Evolutionary conservation across 2,888 invertebrate genomes (phyloP).

Genomic region (Diploptera punctata): DNA sequence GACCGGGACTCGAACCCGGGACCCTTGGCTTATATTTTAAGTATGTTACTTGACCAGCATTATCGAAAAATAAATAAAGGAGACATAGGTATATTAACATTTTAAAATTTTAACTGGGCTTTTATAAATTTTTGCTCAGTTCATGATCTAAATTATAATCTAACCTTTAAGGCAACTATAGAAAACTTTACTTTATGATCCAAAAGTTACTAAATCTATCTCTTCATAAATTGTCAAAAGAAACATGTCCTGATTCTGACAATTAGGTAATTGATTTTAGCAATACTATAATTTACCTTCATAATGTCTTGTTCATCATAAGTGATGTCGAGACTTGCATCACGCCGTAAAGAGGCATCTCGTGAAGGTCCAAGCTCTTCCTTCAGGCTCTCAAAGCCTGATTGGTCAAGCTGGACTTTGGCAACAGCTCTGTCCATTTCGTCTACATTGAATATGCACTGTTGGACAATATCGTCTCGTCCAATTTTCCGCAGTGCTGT

Average conservation of each 20-base stretch:
- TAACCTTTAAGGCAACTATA: too few relatives aligned
- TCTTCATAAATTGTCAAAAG: too few relatives aligned
- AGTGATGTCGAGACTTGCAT: slow-evolving; percentile 60
- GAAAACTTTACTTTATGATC: too few relatives aligned
- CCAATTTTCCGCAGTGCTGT: slow-evolving; percentile 84
- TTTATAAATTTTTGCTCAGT: too few relatives aligned
- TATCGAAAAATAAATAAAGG: too few relatives aligned
- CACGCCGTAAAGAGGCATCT: slow-evolving; percentile 73
- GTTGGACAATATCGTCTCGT: slow-evolving; percentile 89
- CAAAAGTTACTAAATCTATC: too few relatives aligned
- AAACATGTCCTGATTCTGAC: neutral
- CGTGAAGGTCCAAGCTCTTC: slow-evolving; percentile 67
- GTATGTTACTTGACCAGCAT: too few relatives aligned
- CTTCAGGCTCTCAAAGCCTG: slow-evolving; percentile 71
- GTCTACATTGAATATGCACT: slow-evolving; percentile 69
- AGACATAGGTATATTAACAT: too few relatives aligned
- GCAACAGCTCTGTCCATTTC: slow-evolving; percentile 62
- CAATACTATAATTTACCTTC: slow-evolving; percentile 68
- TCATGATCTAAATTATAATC: too few relatives aligned
- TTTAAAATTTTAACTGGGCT: too few relatives aligned
- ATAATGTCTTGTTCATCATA: slow-evolving; percentile 71
- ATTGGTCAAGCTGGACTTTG: slow-evolving; percentile 59
- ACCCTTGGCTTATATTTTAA: too few relatives aligned
- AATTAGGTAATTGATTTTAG: neutral
- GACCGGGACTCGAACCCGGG: too few relatives aligned